Conservation (phyloP, 1,140 invertebrate species). For the Caenorhabditis elegans region DNA sequence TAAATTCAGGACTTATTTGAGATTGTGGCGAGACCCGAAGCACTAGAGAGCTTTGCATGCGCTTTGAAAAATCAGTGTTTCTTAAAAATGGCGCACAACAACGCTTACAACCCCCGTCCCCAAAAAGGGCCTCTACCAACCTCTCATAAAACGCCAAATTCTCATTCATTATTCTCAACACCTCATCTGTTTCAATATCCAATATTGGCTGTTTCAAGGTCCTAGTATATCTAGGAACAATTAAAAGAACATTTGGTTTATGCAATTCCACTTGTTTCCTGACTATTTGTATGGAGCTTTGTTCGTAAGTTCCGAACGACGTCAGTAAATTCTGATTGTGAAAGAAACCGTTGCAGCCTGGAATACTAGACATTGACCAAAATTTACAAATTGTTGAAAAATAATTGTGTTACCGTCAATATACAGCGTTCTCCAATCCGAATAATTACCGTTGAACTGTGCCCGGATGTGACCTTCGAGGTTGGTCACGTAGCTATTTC, state of each 20-base stretch:
- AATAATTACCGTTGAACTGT: constrained; percentile 18
- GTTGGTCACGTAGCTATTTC: constrained; percentile 9
- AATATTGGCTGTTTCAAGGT: neutral
- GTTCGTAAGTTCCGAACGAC: neutral
- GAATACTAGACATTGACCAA: no score
- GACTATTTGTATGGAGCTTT: neutral
- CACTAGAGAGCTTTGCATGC: no score
- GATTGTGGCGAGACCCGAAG: no score
- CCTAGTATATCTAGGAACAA: neutral
- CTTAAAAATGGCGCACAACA: no score
- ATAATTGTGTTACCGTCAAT: no score
- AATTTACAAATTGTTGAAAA: neutral
- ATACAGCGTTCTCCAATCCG: neutral
- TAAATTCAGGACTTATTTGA: no score
- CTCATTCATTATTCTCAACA: neutral
- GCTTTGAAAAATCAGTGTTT: no score
- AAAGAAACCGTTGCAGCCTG: neutral
- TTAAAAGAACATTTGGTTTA: neutral
- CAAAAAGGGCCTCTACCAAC: no score
- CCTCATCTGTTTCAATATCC: neutral
- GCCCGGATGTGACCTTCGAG: neutral
- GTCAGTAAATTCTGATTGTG: no score
- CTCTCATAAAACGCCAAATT: neutral
- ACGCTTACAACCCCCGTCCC: no score
- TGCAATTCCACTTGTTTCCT: neutral